Conservation (phyloP, 2,113 vertebrate species). For the Syrmaticus mikado region DNA sequence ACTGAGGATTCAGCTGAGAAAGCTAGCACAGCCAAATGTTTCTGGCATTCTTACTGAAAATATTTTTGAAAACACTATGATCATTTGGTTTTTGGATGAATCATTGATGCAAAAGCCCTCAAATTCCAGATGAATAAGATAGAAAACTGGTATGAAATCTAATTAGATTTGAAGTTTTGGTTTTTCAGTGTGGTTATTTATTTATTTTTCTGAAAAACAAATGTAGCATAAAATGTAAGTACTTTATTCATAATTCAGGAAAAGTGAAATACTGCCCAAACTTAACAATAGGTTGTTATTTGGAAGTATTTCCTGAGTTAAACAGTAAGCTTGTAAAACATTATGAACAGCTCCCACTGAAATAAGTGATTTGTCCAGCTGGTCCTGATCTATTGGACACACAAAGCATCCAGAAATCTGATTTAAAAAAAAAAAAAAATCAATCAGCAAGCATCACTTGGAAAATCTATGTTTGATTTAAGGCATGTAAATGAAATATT, state of each 20-base stretch:
- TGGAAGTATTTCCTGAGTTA: background rate
- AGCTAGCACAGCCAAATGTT: background rate
- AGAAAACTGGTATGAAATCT: background rate
- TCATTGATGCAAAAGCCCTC: accelerated
- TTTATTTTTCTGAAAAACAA: background rate
- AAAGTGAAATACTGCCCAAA: background rate
- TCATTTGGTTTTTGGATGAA: background rate
- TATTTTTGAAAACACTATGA: background rate
- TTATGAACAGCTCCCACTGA: background rate
- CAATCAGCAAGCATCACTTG: background rate
- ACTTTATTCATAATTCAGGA: background rate
- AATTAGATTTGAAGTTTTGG: background rate
- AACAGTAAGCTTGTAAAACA: background rate
- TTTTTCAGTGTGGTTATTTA: background rate
- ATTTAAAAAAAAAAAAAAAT: background rate
- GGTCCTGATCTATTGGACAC: background rate
- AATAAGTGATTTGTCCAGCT: background rate
- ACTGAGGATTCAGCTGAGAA: background rate
- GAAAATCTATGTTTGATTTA: background rate
- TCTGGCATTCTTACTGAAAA: background rate
- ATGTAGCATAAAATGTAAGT: background rate
- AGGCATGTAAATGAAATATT: background rate
- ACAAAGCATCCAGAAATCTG: background rate
- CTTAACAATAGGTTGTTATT: background rate
- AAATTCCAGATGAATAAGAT: background rate